Conservation (phyloP, 2,797 vertebrate genomes). For the Eulemur coronatus region DNA sequence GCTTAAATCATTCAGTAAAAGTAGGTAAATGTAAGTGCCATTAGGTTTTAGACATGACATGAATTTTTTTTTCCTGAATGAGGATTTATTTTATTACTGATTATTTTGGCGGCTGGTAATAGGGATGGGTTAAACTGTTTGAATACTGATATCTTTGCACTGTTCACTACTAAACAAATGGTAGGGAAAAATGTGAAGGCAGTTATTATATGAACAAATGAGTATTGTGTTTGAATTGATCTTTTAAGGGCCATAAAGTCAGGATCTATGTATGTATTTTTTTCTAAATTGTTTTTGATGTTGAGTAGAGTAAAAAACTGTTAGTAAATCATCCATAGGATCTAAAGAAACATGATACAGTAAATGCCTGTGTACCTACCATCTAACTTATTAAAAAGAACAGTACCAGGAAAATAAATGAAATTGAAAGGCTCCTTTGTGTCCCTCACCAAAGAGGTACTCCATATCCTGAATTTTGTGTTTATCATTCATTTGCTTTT, state of each 20-base stretch:
- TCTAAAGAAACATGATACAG: not conserved
- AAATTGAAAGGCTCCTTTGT: not conserved
- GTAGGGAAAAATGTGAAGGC: not conserved
- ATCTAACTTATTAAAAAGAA: not conserved
- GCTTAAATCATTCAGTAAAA: not conserved
- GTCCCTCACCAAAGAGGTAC: not conserved
- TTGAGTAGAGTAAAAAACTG: not conserved
- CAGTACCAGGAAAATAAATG: not conserved
- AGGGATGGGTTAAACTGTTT: not conserved
- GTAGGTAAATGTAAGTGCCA: not conserved
- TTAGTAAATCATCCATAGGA: not conserved
- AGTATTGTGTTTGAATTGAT: slow-evolving; percentile 14
- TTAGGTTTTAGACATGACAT: not conserved
- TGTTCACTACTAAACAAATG: not conserved
- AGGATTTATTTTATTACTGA: slow-evolving; percentile 32
- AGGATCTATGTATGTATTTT: not conserved
- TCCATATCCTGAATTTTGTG: not conserved
- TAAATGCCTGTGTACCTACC: not conserved
- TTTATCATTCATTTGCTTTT: slow-evolving; percentile 33
- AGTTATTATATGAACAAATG: not conserved
- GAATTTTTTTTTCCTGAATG: not conserved
- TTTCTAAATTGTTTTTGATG: not conserved
- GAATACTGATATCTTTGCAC: not conserved
- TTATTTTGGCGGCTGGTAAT: slow-evolving; percentile 5
- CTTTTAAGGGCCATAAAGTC: not conserved